Base-by-base conservation (phyloP, 35 echinoderm and acorn worm species). In the Eucidaris tribuloides region DNA sequence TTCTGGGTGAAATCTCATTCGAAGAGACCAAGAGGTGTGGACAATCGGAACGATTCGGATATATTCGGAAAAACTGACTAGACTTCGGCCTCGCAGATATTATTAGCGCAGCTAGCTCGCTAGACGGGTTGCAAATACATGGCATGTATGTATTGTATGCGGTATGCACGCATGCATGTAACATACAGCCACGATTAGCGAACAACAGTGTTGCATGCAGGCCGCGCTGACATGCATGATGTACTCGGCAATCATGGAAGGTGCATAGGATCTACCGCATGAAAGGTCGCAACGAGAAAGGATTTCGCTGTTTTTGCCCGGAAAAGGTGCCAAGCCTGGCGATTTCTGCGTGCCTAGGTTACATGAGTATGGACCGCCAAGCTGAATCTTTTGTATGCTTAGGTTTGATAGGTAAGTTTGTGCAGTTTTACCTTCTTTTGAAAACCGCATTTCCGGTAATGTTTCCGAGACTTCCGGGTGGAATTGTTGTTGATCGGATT, bases 301-400 rank as follows among this genome's bases (percentile, higher is more conserved):
- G 58, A 30, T 57, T 81, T 29, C 56, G 54, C 50, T 45, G 54
- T 59, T 60, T 62, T 44, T 52, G 36, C 80, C 35, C 37, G 80
- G 80, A 34, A 35, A 61, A 60, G 56, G 50, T 42, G 58, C 80
- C 36, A 37, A 42, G 52, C 50, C 52, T 36, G 58, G 27, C 56
- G 36, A 25, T 42, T 57, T 40, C 80, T 42, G 56, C 80, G 35
- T 20, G 18, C 22, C 30, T 60, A 23, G 30, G 37, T 60, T 64
- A 37, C 48, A 61, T 84, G 93, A 96, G 79, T 80, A 96, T 96
- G 93, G 93, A 96, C 91, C 93, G 89, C 70, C 89, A 88, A 85
- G 85, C 93, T 74, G 85, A 96, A 71, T 96, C 77, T 92, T 96
- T 96, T 79, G 79, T 96, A 88, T 96, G 89, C 89, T 63, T 96